A percentile compares a stretch with the other conserved stretches of the same genome.
Evolutionary conservation across 2,113 vertebrate genomes (phyloP).

Genomic region (Mixornis gularis): DNA sequence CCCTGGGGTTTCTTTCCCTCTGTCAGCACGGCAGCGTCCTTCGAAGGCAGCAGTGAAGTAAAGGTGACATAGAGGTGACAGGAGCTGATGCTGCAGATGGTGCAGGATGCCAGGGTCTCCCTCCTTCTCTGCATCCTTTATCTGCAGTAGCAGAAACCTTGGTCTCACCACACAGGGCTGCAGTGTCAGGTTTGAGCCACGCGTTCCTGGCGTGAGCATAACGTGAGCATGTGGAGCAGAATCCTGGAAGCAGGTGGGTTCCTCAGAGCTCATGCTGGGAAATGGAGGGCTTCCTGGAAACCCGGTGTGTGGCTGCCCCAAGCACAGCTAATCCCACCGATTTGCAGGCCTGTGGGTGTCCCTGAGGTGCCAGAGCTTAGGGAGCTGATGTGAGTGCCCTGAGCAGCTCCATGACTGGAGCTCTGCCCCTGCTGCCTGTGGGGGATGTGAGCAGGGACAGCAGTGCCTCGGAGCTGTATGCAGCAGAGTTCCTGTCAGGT

Average conservation of each 20-base stretch:
- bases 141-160: not conserved
- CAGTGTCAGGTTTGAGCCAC: accelerated
- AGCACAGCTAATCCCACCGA: not conserved
- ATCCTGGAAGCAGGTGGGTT: not conserved
- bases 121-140: not conserved
- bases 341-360: not conserved
- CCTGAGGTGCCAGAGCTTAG: not conserved
- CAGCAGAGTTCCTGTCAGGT: not conserved
- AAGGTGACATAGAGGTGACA: not conserved
- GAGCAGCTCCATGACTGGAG: not conserved
- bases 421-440: not conserved
- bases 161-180: not conserved
- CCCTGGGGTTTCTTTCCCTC: not conserved
- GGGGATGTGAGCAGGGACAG: not conserved
- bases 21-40: not conserved
- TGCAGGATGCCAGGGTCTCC: not conserved
- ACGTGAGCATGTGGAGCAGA: accelerated
- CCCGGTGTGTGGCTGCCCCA: accelerated
- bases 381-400: not conserved
- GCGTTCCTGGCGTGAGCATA: accelerated
- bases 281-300: not conserved
- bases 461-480: not conserved
- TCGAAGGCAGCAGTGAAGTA: not conserved
- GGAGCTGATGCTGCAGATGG: not conserved
- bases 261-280: not conserved